Conservation (phyloP, 2,113 vertebrate species). For the Apeltes quadracus region DNA sequence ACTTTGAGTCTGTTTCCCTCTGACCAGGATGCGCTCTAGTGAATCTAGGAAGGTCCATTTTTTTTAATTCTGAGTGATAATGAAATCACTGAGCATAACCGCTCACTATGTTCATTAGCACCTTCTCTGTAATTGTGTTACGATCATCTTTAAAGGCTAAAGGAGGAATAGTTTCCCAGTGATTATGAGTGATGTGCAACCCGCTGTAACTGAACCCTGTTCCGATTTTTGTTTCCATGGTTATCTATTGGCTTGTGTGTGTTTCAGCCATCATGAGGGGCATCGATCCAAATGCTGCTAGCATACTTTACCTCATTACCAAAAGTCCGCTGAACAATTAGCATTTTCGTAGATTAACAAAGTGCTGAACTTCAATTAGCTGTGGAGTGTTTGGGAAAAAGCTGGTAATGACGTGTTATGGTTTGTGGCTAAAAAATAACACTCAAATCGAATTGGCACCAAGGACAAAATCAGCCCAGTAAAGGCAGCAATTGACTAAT, state of each 20-base stretch:
- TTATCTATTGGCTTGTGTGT: background rate
- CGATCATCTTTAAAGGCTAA: background rate
- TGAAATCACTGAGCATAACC: slow-evolving; percentile 24
- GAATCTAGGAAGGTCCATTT: slow-evolving; percentile 12
- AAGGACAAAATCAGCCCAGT: slow-evolving; percentile 54
- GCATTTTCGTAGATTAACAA: slow-evolving; percentile 50
- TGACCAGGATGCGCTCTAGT: slow-evolving; percentile 22
- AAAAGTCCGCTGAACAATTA: slow-evolving; percentile 65
- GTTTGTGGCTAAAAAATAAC: slow-evolving; percentile 55
- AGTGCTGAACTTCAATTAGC: slow-evolving; percentile 32
- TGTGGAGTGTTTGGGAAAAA: background rate
- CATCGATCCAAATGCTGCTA: slow-evolving; percentile 43
- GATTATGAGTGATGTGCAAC: background rate
- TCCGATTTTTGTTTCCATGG: slow-evolving; percentile 4
- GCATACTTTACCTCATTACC: slow-evolving; percentile 53
- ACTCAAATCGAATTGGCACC: slow-evolving; percentile 65
- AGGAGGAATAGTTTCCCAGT: background rate
- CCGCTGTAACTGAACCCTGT: background rate
- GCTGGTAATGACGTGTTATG: slow-evolving; percentile 59
- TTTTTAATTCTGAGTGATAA: background rate
- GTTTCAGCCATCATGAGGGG: slow-evolving; percentile 19
- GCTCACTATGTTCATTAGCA: slow-evolving; percentile 17
- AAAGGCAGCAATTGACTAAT: slow-evolving; percentile 72
- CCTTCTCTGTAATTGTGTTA: background rate
- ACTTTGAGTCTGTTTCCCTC: slow-evolving; percentile 26